A percentile compares a stretch with the other conserved stretches of the same genome.
Conservation (phyloP, 1,140 invertebrate species). For the Pseudomyrmex cubaensis region DNA sequence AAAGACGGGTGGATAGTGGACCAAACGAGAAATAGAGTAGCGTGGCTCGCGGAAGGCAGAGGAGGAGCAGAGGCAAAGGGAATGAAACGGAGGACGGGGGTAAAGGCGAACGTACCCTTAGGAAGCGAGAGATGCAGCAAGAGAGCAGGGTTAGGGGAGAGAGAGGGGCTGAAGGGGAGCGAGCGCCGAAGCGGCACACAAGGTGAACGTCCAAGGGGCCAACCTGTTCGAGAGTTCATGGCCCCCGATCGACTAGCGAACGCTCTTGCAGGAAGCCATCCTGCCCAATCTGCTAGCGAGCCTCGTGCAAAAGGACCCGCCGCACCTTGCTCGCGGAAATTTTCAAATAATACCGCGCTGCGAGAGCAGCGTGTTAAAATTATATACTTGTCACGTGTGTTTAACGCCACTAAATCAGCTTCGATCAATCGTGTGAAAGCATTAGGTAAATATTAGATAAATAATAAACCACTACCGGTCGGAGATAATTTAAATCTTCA, state of each 20-base stretch:
- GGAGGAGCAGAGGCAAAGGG: conserved; percentile 23
- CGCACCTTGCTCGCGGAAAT: conserved; percentile 57
- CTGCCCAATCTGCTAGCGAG: conserved; percentile 82
- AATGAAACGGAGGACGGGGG: conserved; percentile 37
- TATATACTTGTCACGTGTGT: neutral
- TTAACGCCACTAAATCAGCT: neutral
- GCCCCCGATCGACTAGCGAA: conserved; percentile 84
- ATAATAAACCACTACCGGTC: neutral
- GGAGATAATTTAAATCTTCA: neutral
- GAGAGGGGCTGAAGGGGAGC: conserved; percentile 63
- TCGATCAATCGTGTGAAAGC: too few species aligned
- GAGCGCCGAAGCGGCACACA: conserved; percentile 77
- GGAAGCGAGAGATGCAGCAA: conserved; percentile 64
- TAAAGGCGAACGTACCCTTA: conserved; percentile 69
- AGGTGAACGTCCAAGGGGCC: conserved; percentile 85
- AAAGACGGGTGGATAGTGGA: conserved; percentile 43
- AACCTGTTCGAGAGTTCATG: conserved; percentile 86
- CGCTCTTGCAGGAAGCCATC: conserved; percentile 79
- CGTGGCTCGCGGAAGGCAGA: conserved; percentile 42
- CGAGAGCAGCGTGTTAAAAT: neutral
- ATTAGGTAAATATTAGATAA: conserved; percentile 7
- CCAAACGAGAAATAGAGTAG: conserved; percentile 64
- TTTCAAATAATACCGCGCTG: conserved; percentile 14
- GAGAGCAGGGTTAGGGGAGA: conserved; percentile 66
- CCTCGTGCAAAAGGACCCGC: conserved; percentile 75